Conservation (phyloP, 2,888 invertebrate species). For the Thecophora atra region DNA sequence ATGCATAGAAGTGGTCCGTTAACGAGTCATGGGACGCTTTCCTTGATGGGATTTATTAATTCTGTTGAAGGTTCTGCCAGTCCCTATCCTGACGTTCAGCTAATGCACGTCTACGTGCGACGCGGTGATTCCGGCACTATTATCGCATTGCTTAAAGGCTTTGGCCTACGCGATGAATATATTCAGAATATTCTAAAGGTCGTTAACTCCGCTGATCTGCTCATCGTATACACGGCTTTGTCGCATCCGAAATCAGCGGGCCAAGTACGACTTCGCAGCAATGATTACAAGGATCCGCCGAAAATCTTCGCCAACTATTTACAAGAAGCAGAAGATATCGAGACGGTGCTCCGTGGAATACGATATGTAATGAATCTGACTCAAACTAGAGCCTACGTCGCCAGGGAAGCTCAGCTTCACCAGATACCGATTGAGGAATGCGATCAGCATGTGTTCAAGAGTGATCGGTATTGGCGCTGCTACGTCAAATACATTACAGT, state of each 20-base stretch:
- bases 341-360: slow-evolving; percentile 56
- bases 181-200: slow-evolving; percentile 28
- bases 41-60: slow-evolving; percentile 70
- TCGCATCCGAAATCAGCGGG: slow-evolving; percentile 65
- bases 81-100: slow-evolving; percentile 71
- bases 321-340: slow-evolving; percentile 65
- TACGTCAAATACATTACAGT: slow-evolving; percentile 71
- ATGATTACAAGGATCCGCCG: slow-evolving; percentile 68
- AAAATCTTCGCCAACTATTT: slow-evolving; percentile 70
- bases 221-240: slow-evolving; percentile 46
- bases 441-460: slow-evolving; percentile 52
- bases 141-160: slow-evolving; percentile 50
- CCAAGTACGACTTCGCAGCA: slow-evolving; percentile 66
- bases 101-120: slow-evolving; percentile 63
- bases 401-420: slow-evolving; percentile 53
- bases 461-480: slow-evolving; percentile 73
- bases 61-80: slow-evolving; percentile 64
- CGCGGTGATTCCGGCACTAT: slow-evolving; percentile 46
- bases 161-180: slow-evolving; percentile 39
- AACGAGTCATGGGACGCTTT: slow-evolving; percentile 58
- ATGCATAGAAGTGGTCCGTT: slow-evolving; percentile 68
- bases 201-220: slow-evolving; percentile 38
- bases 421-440: slow-evolving; percentile 49
- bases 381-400: slow-evolving; percentile 64
- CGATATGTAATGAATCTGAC: slow-evolving; percentile 59